Conservation (phyloP, 1,140 invertebrate genomes). For the Trypoxylus dichotomus region DNA sequence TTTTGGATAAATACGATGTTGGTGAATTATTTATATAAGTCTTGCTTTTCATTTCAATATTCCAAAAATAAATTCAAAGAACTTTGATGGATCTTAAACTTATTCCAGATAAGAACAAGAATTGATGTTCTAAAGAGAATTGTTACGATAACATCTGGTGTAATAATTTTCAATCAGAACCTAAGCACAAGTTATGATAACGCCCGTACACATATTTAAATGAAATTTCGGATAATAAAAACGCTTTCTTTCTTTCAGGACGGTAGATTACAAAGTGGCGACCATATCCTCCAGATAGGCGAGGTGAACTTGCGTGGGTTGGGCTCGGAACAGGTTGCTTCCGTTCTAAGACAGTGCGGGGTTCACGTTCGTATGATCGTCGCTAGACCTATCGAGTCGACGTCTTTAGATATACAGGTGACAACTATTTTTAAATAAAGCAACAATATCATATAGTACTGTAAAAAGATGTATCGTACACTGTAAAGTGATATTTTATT, state of each 20-base stretch:
- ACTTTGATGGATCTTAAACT: too few relatives aligned
- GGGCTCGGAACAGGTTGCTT: slow-evolving; percentile 87
- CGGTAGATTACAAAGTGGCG: slow-evolving; percentile 79
- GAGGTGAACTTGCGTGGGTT: slow-evolving; percentile 84
- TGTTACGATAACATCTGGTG: too few relatives aligned
- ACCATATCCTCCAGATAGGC: slow-evolving; percentile 88
- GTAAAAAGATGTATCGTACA: too few relatives aligned
- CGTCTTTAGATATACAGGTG: slow-evolving; percentile 59
- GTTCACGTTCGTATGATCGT: slow-evolving; percentile 81
- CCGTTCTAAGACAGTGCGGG: slow-evolving; percentile 82
- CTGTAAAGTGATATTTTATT: background rate
- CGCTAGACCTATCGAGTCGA: slow-evolving; percentile 70
- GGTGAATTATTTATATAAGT: background rate
- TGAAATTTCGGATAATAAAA: background rate
- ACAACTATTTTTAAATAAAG: background rate
- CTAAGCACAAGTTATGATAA: too few relatives aligned
- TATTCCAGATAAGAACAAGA: too few relatives aligned
- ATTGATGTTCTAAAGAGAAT: too few relatives aligned
- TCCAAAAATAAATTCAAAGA: too few relatives aligned
- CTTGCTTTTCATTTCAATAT: too few relatives aligned
- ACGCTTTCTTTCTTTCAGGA: slow-evolving; percentile 59
- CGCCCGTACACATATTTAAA: background rate
- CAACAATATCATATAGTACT: background rate
- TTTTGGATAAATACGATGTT: background rate
- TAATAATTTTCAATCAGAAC: too few relatives aligned